phyloP scores from a whole-genome alignment of 2,888 invertebrate genomes.

The Calliscelio sp. region DNA sequence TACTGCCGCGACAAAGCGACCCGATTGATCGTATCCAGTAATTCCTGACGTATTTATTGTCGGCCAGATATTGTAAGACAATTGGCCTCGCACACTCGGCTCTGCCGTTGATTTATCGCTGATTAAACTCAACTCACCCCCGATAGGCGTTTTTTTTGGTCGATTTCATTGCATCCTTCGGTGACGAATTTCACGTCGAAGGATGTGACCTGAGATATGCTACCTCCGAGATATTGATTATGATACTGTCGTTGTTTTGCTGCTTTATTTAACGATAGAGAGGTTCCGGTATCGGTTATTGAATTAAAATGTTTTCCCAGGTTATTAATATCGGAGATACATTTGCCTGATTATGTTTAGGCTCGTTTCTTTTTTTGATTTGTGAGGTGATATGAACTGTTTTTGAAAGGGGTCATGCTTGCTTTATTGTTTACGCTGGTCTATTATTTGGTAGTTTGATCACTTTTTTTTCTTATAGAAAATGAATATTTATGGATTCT shows the following conservation, averaged over 20 bases:
- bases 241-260: constrained; percentile 36
- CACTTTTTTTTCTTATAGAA: too few species aligned
- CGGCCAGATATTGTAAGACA: constrained; percentile 66
- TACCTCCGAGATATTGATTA: constrained; percentile 52
- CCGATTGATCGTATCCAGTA: too few species aligned
- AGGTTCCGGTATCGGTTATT: constrained; percentile 41
- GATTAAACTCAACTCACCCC: too few species aligned
- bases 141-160: constrained; percentile 36
- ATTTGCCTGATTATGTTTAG: constrained; percentile 1
- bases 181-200: constrained; percentile 43
- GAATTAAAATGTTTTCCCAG: constrained; percentile 48
- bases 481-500: too few species aligned
- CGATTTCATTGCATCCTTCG: constrained; percentile 45
- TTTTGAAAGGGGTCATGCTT: too few species aligned
- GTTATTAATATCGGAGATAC: constrained; percentile 43
- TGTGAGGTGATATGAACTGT: too few species aligned
- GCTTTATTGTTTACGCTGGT: too few species aligned
- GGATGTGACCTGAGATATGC: constrained; percentile 54
- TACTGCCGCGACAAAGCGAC: too few species aligned
- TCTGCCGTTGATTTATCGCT: constrained; percentile 56
- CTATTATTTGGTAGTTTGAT: too few species aligned
- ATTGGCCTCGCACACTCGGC: constrained; percentile 53
- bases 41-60: too few species aligned
- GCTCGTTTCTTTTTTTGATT: too few species aligned
- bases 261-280: constrained; percentile 36